phyloP scores from a whole-genome alignment of 92 coral and sea anemone genomes.

The Zoanthus solanderi region DNA sequence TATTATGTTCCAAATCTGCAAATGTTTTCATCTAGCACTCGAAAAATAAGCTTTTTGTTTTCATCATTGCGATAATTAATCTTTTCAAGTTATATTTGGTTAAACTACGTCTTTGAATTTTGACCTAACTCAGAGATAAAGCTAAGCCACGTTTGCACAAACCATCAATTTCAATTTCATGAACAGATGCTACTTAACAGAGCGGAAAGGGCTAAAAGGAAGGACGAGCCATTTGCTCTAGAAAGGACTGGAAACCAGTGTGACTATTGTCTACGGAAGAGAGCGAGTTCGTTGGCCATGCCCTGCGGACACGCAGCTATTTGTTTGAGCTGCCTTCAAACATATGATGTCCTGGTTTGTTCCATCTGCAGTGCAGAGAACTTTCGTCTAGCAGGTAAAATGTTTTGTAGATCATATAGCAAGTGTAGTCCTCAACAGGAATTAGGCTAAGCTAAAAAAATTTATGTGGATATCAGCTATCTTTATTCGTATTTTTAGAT shows the following conservation, averaged over 20 bases:
- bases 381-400: constrained; percentile 40
- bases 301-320: constrained; percentile 42
- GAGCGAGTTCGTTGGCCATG: constrained; percentile 26
- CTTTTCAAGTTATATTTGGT: no score
- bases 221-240: not conserved
- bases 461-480: no score
- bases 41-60: no score
- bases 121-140: no score
- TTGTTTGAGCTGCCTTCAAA: constrained; percentile 29
- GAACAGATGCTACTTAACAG: constrained; percentile 25
- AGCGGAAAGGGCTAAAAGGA: constrained; percentile 8
- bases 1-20: no score
- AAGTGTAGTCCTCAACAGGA: no score
- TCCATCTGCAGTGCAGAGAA: constrained; percentile 13
- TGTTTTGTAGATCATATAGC: not conserved
- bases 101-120: no score
- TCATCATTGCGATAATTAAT: no score
- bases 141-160: no score
- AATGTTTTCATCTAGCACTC: no score
- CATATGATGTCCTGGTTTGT: constrained; percentile 24
- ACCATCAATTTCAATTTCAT: not conserved
- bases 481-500: no score
- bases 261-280: constrained; percentile 34
- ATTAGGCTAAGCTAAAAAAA: no score
- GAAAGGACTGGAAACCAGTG: constrained; percentile 37